Evolutionary conservation across 2,797 vertebrate species (phyloP), one percentile per base, ranked within the genome.

Genomic region (Sebastes elongatus): DNA sequence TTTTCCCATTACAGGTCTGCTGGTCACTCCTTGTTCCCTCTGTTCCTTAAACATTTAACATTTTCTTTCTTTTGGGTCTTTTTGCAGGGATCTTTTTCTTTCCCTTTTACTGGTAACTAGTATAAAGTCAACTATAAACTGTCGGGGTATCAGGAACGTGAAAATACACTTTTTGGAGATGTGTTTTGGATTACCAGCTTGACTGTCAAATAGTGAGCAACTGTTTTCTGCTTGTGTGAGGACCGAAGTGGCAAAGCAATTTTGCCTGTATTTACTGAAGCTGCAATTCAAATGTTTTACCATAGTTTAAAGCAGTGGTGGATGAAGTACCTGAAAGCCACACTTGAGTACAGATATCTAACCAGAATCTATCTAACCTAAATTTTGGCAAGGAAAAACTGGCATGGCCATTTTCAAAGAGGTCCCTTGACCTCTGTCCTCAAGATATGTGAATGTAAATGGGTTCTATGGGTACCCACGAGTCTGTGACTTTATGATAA

Each of bases 1-100:
- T 95, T 97, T 89, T 96, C 96, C 82, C 77, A 88, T 90, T 92
- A 90, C 71, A 66, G 80, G 71, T 82, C 23, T 42, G 60, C 62
- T 4, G 0, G 11, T 64, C 46, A 49, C 53, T 65, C 53, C 33
- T 75, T 46, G 71, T 59, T 71, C 27, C 52, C 27, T 64, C 7
- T 49, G 30, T 49, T n/a, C 30, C 8, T 46, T 46, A 59, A 81
- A 66, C 30, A 67, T 75, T 68, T 27, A 4, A 14, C 38, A 75
- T 35, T 1, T 1, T 83, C 18, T 74, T 66, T 79, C 61, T 64
- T 35, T 64, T 6, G 16, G n/a, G 14, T 71, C 7, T 52, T 4
- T 32, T 3, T 66, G 28, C 28, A 6, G 11, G 7, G 20, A 46
- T 32, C 16, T 57, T 27, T 69, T 25, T 16, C 8, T 79, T 71